phyloP scores from a whole-genome alignment of 1,140 invertebrate species.

The Aphelinus certus region DNA sequence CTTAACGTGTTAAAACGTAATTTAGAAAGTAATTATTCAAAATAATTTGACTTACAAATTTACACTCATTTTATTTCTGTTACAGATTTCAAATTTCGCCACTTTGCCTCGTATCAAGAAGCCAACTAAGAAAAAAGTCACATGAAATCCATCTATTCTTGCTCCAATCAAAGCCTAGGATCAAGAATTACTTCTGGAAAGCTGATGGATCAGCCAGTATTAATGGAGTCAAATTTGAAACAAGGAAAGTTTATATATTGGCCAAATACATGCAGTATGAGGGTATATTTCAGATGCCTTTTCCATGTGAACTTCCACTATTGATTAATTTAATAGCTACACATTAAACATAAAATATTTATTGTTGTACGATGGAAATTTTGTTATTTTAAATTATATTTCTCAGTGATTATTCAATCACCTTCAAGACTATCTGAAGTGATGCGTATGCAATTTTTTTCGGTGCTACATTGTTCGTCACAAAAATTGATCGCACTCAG shows the following conservation, averaged over 20 bases:
- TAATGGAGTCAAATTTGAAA: background rate
- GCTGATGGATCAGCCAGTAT: background rate
- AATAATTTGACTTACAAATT: too few relatives aligned
- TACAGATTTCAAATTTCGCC: slow-evolving; percentile 69
- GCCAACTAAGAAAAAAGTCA: slow-evolving; percentile 63
- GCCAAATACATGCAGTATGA: slow-evolving; percentile 14
- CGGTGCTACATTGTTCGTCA: too few relatives aligned
- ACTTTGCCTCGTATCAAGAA: slow-evolving; percentile 70
- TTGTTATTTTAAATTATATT: too few relatives aligned
- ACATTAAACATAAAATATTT: too few relatives aligned
- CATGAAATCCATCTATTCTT: slow-evolving; percentile 54
- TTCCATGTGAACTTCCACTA: background rate
- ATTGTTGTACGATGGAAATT: too few relatives aligned
- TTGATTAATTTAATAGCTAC: too few relatives aligned
- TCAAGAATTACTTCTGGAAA: slow-evolving; percentile 11
- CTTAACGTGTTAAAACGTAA: slow-evolving; percentile 7
- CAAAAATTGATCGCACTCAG: too few relatives aligned
- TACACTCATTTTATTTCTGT: slow-evolving; percentile 42
- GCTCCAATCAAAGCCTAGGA: slow-evolving; percentile 8
- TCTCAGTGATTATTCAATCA: too few relatives aligned
- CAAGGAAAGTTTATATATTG: slow-evolving; percentile 13
- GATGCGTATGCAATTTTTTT: too few relatives aligned
- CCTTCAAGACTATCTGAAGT: too few relatives aligned
- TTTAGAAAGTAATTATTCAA: slow-evolving; percentile 26
- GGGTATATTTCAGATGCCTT: slow-evolving; percentile 6